Conservation (phyloP, 1,140 invertebrate genomes). For the Psix sp. region DNA sequence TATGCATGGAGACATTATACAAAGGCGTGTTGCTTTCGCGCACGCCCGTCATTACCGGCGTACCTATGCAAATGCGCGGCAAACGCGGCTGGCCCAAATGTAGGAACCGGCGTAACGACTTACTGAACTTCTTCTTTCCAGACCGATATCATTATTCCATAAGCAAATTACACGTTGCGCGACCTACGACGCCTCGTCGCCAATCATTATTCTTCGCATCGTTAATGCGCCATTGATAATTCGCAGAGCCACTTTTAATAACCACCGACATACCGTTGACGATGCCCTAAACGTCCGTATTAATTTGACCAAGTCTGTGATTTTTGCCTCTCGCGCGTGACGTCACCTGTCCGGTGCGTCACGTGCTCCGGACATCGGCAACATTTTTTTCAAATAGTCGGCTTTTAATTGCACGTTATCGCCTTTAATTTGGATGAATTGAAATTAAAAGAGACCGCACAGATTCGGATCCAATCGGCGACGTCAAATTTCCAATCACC, state of each 20-base stretch:
- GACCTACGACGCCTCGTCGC: slow-evolving; percentile 23
- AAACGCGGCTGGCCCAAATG: slow-evolving; percentile 53
- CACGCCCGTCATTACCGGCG: slow-evolving; percentile 58
- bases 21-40: slow-evolving; percentile 56
- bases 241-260: slow-evolving; percentile 22
- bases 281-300: slow-evolving; percentile 1
- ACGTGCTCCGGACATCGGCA: not conserved
- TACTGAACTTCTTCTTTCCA: slow-evolving; percentile 43
- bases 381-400: no score
- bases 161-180: slow-evolving; percentile 46
- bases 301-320: slow-evolving; percentile 6
- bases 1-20: slow-evolving; percentile 61
- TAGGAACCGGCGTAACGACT: slow-evolving; percentile 38
- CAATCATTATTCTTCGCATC: slow-evolving; percentile 40
- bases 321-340: not conserved
- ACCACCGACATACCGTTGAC: slow-evolving; percentile 1
- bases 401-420: no score
- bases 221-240: slow-evolving; percentile 50
- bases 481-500: no score
- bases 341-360: no score
- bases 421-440: no score
- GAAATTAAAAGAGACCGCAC: no score
- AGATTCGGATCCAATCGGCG: no score
- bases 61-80: slow-evolving; percentile 54
- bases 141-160: slow-evolving; percentile 50